Base-by-base conservation (phyloP, 2,888 invertebrate species). In the Ophion costatus region DNA sequence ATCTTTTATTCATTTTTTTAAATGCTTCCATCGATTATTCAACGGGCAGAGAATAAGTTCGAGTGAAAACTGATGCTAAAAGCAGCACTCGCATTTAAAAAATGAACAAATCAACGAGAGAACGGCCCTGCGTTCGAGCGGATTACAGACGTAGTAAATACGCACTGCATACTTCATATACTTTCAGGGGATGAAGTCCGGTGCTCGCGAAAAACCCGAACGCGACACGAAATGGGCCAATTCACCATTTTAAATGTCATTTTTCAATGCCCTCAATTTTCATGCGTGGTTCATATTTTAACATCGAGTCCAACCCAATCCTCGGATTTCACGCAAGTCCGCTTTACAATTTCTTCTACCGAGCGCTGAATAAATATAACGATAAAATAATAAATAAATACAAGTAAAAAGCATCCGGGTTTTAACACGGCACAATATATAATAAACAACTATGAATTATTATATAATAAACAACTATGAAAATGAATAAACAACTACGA, bases 21-120 rank as follows among this genome's bases (percentile, higher is more conserved):
- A 51, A 11, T 5, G 14, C 51, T 11, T 51, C 17, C 11, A 51
- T 51, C 51, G 51, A 51, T 51, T 51, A 51, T 51, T 17, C 51
- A 51, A 1, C 11, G 51, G 17, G 51, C 14, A 51, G 51, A 51
- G 17, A 11, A 51, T 59, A 22, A 20, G 22, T 11, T 11, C 22
- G 14, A 22, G 73, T 73, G 59, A 22, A 14, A 59, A 20, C 20
- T 22, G 22, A 22, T 59, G 42, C 22, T 14, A 73, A 38, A 73
- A 59, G 59, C 20, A n/a, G 70, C 56, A 29, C 7, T 70, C 7
- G 29, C 29, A 56, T 70, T 51, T 2, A 71, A 2, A 57, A 71
- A 57, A 71, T 71, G 59, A 71, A 59, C 59, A 38, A 71, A 71
- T 71, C 45, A 59, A 71, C 29, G 70, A 17, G 29, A 56, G 56